Percentiles rank a stretch among this genome's conserved stretches.
phyloP scores from a whole-genome alignment of 2,888 invertebrate genomes.

The Troides aeacus region DNA sequence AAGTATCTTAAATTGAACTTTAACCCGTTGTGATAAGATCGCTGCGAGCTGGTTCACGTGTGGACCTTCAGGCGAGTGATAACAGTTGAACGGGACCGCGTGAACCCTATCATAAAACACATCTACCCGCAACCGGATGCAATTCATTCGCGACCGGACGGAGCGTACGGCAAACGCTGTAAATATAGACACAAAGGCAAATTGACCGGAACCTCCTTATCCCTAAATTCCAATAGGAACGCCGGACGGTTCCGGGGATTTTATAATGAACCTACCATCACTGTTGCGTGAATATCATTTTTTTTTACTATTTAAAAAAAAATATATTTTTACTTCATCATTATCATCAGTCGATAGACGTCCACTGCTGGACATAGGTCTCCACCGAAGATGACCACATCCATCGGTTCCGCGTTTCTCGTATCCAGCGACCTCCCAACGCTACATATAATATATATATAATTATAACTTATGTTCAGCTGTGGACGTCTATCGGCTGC shows the following conservation, averaged over 20 bases:
- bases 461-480: too few species aligned
- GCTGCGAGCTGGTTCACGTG: not conserved
- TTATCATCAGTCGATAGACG: too few species aligned
- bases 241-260: constrained; percentile 1
- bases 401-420: too few species aligned
- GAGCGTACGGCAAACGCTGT: constrained; percentile 37
- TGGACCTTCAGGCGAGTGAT: constrained; percentile 17
- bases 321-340: too few species aligned
- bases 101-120: constrained; percentile 30
- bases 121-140: constrained; percentile 34
- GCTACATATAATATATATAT: too few species aligned
- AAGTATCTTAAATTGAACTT: not conserved
- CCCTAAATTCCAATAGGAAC: not conserved
- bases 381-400: too few species aligned
- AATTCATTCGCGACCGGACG: constrained; percentile 41
- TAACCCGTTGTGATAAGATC: constrained; percentile 4
- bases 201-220: constrained; percentile 35
- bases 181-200: constrained; percentile 39
- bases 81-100: constrained; percentile 15
- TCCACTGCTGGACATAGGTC: too few species aligned
- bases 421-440: too few species aligned
- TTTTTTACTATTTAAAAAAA: too few species aligned
- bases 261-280: not conserved
- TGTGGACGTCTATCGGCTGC: too few species aligned
- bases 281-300: too few species aligned